phyloP scores from a whole-genome alignment of 2,888 invertebrate genomes.

The Callyntrura guangdongensis region DNA sequence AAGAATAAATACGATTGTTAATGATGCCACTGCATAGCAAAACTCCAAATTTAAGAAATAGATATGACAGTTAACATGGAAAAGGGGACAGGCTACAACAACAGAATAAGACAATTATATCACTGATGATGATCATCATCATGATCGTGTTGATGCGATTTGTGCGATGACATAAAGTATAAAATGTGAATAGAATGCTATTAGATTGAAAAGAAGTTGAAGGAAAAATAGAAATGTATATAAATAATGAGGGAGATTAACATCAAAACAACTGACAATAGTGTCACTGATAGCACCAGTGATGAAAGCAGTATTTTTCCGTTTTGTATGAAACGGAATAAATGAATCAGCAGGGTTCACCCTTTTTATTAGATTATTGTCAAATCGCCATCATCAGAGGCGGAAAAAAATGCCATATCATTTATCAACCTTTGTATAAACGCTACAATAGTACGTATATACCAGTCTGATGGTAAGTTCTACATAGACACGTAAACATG shows the following conservation, averaged over 20 bases:
- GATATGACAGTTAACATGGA: not conserved
- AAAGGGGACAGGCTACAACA: not conserved
- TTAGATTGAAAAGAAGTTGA: not conserved
- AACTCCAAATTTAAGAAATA: not conserved
- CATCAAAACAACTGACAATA: not conserved
- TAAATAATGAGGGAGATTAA: not conserved
- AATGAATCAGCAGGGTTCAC: constrained; percentile 4
- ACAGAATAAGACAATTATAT: not conserved
- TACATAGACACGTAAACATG: no score
- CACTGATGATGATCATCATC: not conserved
- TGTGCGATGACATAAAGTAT: constrained; percentile 3
- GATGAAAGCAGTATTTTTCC: constrained; percentile 20
- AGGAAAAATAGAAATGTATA: constrained; percentile 22
- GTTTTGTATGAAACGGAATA: not conserved
- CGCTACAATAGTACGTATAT: no score
- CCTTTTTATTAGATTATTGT: not conserved
- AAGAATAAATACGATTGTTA: not conserved
- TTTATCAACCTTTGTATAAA: not conserved
- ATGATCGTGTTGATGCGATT: not conserved
- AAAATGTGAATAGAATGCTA: not conserved
- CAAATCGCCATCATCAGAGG: not conserved
- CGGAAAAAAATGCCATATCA: not conserved
- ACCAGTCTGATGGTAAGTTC: no score
- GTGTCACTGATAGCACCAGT: not conserved
- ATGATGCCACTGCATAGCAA: no score